Percentiles rank a stretch among this genome's conserved stretches.
These are phyloP conservation scores for Oreonectes daqikongensis DNA, from an alignment of 2,797 vertebrate species.

Conservation along the genomic window DNA sequence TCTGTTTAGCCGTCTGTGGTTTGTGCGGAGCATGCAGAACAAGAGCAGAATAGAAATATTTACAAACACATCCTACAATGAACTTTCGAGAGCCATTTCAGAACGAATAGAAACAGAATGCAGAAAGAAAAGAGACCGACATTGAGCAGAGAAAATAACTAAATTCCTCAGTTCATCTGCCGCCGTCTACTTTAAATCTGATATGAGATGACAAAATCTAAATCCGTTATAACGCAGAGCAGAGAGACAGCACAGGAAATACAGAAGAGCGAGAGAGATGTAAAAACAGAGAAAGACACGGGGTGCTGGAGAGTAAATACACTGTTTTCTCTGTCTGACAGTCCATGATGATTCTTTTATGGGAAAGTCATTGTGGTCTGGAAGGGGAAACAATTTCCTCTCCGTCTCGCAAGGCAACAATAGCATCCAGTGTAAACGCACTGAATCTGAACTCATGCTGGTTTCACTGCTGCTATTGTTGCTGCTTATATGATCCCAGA, in stretches of 20 bases:
- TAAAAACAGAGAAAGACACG: constrained; percentile 17
- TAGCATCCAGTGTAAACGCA: constrained; percentile 41
- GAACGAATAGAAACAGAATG: constrained; percentile 16
- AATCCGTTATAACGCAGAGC: constrained; percentile 72
- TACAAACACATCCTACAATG: constrained; percentile 51
- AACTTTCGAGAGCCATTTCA: constrained; percentile 29
- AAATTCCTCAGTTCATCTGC: constrained; percentile 71
- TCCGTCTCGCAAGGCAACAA: constrained; percentile 66
- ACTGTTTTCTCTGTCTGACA: constrained; percentile 57
- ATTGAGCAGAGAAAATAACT: constrained; percentile 47
- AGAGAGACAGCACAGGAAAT: constrained; percentile 17
- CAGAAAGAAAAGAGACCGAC: constrained; percentile 1
- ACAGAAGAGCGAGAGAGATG: not conserved
- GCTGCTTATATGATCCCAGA: constrained; percentile 52
- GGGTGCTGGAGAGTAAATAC: constrained; percentile 50
- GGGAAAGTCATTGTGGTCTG: constrained; percentile 59
- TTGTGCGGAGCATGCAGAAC: constrained; percentile 38
- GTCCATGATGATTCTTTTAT: constrained; percentile 51
- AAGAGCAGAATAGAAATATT: constrained; percentile 38
- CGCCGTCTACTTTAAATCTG: constrained; percentile 65
- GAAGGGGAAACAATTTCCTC: constrained; percentile 69
- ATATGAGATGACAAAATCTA: constrained; percentile 74
- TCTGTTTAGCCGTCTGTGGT: constrained; percentile 64
- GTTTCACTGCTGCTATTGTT: constrained; percentile 64
- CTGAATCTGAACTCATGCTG: constrained; percentile 50